phyloP scores from a whole-genome alignment of 92 coral and sea anemone species.

The Zoanthus sociatus region DNA sequence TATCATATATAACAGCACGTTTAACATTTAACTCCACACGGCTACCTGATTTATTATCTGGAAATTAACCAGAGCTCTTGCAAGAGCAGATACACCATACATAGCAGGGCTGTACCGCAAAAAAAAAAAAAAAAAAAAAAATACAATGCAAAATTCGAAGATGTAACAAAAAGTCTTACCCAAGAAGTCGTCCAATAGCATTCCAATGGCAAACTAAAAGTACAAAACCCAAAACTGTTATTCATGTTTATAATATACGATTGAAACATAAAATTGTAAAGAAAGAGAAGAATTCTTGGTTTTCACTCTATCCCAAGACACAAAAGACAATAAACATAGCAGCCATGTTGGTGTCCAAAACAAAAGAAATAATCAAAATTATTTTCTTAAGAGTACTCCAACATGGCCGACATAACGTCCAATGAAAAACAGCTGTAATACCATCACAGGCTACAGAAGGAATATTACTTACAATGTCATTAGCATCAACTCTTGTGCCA shows the following conservation, averaged over 20 bases:
- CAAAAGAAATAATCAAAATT: no score
- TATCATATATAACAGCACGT: no score
- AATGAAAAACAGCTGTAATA: no score
- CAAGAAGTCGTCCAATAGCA: slow-evolving; percentile 96
- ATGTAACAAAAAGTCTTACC: slow-evolving; percentile 60
- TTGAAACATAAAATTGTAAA: not conserved
- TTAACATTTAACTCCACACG: no score
- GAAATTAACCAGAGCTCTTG: no score
- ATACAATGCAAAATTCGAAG: not conserved
- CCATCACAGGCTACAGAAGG: not conserved
- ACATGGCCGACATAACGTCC: no score
- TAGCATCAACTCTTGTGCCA: slow-evolving; percentile 99
- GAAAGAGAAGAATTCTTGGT: not conserved
- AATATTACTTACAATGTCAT: slow-evolving; percentile 87
- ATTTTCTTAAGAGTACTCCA: no score
- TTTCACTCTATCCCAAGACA: no score
- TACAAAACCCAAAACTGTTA: slow-evolving; percentile 4
- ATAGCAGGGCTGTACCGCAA: not conserved
- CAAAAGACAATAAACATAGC: no score
- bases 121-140: not conserved
- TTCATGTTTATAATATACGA: not conserved
- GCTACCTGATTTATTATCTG: no score
- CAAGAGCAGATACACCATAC: no score
- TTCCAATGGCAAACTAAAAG: slow-evolving; percentile 97
- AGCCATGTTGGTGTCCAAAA: no score